phyloP scores from a whole-genome alignment of 1,140 invertebrate genomes.

The Trichonephila clavata region DNA sequence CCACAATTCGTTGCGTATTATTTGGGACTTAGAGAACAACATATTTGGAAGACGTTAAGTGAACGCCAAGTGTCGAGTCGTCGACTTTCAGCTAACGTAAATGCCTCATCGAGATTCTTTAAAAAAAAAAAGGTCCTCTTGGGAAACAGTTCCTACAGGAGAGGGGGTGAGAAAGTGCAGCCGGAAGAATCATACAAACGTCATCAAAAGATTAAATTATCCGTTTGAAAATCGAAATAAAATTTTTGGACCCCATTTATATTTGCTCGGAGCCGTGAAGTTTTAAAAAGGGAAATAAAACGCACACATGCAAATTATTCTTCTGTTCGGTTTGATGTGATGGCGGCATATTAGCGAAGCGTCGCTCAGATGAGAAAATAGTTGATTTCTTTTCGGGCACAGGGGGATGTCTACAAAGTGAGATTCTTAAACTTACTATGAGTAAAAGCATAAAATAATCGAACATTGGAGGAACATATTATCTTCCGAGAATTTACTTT shows the following conservation, averaged over 20 bases:
- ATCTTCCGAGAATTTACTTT: too few relatives aligned
- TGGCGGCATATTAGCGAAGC: slow-evolving; percentile 45
- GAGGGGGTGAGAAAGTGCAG: background rate
- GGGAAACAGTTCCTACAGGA: background rate
- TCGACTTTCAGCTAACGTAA: background rate
- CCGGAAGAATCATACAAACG: slow-evolving; percentile 38
- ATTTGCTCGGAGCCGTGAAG: slow-evolving; percentile 45
- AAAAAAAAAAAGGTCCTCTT: background rate
- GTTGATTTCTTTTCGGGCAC: slow-evolving; percentile 44
- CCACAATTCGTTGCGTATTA: too few relatives aligned
- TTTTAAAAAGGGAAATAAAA: slow-evolving; percentile 21
- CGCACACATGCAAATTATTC: slow-evolving; percentile 55
- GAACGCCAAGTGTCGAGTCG: background rate
- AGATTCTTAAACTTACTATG: too few relatives aligned
- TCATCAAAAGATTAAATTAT: slow-evolving; percentile 70
- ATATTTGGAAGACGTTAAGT: background rate
- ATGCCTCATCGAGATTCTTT: background rate
- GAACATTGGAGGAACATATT: too few relatives aligned
- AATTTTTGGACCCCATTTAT: slow-evolving; percentile 63
- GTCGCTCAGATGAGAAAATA: slow-evolving; percentile 19
- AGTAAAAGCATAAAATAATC: too few relatives aligned
- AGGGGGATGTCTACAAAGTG: background rate
- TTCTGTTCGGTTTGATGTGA: slow-evolving; percentile 43
- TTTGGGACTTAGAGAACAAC: too few relatives aligned
- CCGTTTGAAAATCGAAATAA: slow-evolving; percentile 67